phyloP scores from a whole-genome alignment of 2,797 vertebrate species.

The Pelodytes ibericus region DNA sequence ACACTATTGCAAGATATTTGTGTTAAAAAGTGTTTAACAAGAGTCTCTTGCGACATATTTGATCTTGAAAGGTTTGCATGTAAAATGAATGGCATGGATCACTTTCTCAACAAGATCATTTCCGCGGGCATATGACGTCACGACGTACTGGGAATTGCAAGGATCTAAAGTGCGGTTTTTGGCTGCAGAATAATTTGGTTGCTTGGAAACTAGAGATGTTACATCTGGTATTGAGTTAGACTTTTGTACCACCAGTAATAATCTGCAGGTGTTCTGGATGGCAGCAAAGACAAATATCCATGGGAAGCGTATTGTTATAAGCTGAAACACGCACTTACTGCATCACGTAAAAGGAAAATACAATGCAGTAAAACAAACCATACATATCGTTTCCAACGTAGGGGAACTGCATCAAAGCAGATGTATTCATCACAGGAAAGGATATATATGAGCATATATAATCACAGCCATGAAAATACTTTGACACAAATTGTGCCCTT shows the following conservation, averaged over 20 bases:
- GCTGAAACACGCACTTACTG: not conserved
- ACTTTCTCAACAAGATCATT: not conserved
- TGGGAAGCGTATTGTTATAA: constrained; percentile 24
- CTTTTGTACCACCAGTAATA: constrained; percentile 13
- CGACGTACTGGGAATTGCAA: constrained; percentile 12
- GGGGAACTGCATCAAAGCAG: not conserved
- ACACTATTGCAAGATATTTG: too few relatives aligned
- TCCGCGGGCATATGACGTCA: not conserved
- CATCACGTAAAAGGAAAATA: not conserved
- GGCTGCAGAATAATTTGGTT: constrained; percentile 22
- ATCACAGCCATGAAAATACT: not conserved
- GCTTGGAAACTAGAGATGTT: constrained; percentile 43
- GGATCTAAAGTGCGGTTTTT: constrained; percentile 12
- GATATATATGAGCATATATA: not conserved
- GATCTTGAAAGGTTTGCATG: too few relatives aligned
- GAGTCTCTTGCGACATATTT: too few relatives aligned
- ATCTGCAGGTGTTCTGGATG: constrained; percentile 44
- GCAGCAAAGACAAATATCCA: constrained; percentile 11
- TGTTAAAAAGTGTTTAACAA: too few relatives aligned
- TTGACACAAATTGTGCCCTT: not conserved
- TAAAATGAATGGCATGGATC: too few relatives aligned
- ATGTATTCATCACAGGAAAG: not conserved
- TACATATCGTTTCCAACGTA: not conserved
- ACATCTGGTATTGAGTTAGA: constrained; percentile 28
- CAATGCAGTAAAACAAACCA: not conserved